Percentiles rank a stretch among this genome's conserved stretches.
phyloP scores from a whole-genome alignment of 2,113 vertebrate genomes.

The Rhinopithecus roxellana region DNA sequence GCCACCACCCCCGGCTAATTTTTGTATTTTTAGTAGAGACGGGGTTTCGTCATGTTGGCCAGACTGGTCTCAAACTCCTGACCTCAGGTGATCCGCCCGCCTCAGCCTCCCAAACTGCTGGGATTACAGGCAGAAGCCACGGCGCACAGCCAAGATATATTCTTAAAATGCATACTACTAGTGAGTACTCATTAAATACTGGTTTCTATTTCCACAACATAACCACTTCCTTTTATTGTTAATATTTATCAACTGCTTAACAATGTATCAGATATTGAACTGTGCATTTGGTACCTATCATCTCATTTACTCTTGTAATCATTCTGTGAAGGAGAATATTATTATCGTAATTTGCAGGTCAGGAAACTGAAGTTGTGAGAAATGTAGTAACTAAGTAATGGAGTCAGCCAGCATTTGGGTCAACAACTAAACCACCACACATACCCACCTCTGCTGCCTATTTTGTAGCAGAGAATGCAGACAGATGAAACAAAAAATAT shows the following conservation, averaged over 20 bases:
- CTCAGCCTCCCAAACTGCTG: no score
- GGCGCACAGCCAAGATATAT: accelerated
- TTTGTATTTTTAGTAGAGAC: no score
- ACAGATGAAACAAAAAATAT: neutral
- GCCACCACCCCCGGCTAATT: no score
- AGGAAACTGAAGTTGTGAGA: neutral
- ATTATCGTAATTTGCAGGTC: neutral
- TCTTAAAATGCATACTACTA: neutral
- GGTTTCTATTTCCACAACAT: neutral
- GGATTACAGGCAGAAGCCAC: no score
- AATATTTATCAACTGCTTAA: neutral
- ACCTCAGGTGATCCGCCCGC: no score
- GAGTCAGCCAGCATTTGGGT: neutral
- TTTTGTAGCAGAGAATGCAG: neutral
- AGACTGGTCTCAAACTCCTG: no score
- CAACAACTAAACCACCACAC: neutral
- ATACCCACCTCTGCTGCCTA: neutral
- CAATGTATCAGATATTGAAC: neutral
- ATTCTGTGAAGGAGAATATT: neutral
- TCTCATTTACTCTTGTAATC: neutral
- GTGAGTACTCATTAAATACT: neutral
- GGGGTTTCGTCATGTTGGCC: no score
- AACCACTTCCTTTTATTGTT: neutral
- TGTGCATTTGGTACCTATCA: neutral
- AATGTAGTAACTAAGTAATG: neutral